Conservation (phyloP, 2,113 vertebrate genomes). For the Crotalus horridus region DNA sequence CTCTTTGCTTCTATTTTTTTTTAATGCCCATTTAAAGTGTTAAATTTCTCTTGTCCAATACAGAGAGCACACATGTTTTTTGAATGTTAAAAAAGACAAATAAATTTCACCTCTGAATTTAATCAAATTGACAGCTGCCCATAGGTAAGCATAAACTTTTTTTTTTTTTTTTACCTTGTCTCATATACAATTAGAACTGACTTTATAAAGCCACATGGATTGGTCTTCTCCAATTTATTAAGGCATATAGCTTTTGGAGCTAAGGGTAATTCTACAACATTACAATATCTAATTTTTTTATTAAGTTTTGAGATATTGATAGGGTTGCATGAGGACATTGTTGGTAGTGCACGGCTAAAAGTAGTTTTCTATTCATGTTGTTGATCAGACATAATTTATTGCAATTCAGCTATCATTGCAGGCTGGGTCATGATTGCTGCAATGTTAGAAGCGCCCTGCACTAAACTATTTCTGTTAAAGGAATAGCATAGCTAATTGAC, state of each 20-base stretch:
- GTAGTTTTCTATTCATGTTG: conserved; percentile 64
- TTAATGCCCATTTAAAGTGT: neutral
- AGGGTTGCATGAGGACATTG: conserved; percentile 44
- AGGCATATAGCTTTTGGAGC: conserved; percentile 56
- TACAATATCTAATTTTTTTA: conserved; percentile 62
- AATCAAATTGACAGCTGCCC: neutral
- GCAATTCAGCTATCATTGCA: conserved; percentile 62
- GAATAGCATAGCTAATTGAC: conserved; percentile 54
- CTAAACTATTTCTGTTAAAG: conserved; percentile 57
- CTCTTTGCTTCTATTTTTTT: neutral
- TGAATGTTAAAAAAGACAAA: neutral
- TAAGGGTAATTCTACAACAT: conserved; percentile 65
- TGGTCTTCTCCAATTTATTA: conserved; percentile 21
- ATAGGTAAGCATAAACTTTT: neutral
- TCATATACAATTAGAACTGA: neutral
- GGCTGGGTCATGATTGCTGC: conserved; percentile 66
- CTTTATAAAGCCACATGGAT: neutral
- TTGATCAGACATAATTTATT: conserved; percentile 65
- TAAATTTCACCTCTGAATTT: neutral
- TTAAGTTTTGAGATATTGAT: conserved; percentile 57
- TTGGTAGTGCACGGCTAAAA: conserved; percentile 57
- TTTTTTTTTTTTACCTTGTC: neutral
- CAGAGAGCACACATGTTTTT: neutral
- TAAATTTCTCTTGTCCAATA: neutral
- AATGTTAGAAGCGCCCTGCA: conserved; percentile 58